Evolutionary conservation across 2,888 invertebrate species (phyloP), one percentile per base, ranked within the genome.

Genomic region (Pomacea canaliculata): DNA sequence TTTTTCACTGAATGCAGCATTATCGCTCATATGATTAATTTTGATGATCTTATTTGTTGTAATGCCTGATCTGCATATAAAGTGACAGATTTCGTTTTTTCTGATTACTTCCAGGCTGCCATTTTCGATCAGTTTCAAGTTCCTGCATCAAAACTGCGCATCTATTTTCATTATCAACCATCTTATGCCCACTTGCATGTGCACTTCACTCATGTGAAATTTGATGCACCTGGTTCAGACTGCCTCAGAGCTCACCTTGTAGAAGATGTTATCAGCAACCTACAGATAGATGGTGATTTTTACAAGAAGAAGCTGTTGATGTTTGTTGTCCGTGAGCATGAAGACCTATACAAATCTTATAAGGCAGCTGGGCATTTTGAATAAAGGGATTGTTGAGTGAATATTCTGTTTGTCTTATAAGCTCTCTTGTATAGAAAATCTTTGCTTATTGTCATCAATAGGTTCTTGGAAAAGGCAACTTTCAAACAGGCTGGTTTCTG

Each of bases 121-220:
- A 96, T 99, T 78, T 89, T 93, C 71, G 93, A 95, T 59, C 95
- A 95, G 85, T 98, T 95, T 91, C 93, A 93, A 19, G 85, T 99
- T 1, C 91, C 93, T 7, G 90, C 92, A 23, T 85, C 86, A 79
- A 89, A 96, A 87, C 90, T 98, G 49, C 93, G 97, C 48, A 93
- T 96, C 79, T 99, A 95, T 90, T 90, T 98, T 0, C 98, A 99
- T 90, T 99, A 99, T 91, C 98, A 97, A 87, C 99, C 99, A 0
- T 96, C 97, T 0, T 99, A 97, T 92, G 98, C 97, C 91, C 98
- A 99, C 89, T 92, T 99, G 0, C 99, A 99, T 90, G 93, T 99
- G 0, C 99, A 99, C 91, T 96, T 98, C 87, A 96, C 96, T 18
- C 87, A 91, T 77, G 90, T 98, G 5, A 85, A 83, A 56, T 85